Percentiles rank a stretch among this genome's conserved stretches.
Evolutionary conservation across 1,140 invertebrate genomes (phyloP).

Genomic region (Anadara kagoshimensis): DNA sequence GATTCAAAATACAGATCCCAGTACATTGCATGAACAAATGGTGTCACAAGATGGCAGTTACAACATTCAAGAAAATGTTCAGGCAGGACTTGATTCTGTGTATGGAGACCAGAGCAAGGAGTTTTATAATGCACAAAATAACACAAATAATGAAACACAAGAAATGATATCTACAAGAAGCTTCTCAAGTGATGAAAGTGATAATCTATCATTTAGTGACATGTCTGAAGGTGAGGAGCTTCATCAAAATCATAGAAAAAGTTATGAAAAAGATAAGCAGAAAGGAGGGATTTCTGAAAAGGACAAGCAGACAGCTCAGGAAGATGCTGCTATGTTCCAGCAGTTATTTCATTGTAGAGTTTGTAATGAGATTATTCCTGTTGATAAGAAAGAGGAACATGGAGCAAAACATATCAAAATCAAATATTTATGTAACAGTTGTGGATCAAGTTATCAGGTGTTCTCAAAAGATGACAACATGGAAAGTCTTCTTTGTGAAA

Average conservation of each 20-base stretch:
- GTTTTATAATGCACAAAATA: neutral
- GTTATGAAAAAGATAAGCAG: neutral
- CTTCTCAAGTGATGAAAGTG: slow-evolving; percentile 17
- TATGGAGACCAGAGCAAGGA: neutral
- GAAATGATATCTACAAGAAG: slow-evolving; percentile 17
- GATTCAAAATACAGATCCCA: neutral
- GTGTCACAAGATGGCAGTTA: neutral
- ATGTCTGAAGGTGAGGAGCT: neutral
- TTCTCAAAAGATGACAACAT: slow-evolving; percentile 6
- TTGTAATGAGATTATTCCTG: slow-evolving; percentile 58
- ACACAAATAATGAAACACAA: slow-evolving; percentile 3
- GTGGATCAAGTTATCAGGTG: slow-evolving; percentile 31
- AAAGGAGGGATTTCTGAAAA: neutral
- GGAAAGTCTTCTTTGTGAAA: slow-evolving; percentile 25
- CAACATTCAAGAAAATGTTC: slow-evolving; percentile 20
- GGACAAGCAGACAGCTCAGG: slow-evolving; percentile 14
- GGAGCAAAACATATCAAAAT: slow-evolving; percentile 45
- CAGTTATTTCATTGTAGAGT: slow-evolving; percentile 62
- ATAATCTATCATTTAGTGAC: slow-evolving; percentile 28
- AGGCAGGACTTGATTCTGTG: slow-evolving; percentile 18
- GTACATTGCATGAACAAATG: neutral
- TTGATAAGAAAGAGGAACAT: slow-evolving; percentile 52
- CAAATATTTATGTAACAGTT: slow-evolving; percentile 40
- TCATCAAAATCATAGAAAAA: neutral
- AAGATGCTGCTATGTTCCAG: slow-evolving; percentile 49